Evolutionary conservation across 2,797 vertebrate genomes (phyloP), one percentile per base, ranked within the genome.

Genomic region (Pachyuromys duprasi): DNA sequence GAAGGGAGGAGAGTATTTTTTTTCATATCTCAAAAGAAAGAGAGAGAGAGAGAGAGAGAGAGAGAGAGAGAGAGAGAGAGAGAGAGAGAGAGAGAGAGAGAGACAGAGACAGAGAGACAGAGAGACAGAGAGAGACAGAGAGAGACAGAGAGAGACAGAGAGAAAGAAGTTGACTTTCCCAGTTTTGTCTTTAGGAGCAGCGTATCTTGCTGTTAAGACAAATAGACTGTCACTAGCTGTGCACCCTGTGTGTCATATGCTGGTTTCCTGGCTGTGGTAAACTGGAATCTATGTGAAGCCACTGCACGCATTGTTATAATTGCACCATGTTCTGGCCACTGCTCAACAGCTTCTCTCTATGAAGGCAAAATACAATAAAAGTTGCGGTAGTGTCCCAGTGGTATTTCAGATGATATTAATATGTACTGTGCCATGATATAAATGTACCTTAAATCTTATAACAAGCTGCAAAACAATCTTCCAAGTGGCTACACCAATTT

Each of bases 381-480:
- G 11, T 42, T 79, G 22, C 36, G 89, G 5, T 15, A 62, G 62
- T 7, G 3, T 82, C 80, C 53, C 15, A 60, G 55, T 79, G 42
- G 31, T 62, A 67, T 86, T 86, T 91, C 18, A 81, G 42, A 86
- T 86, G 31, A 72, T 42, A 76, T 78, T 89, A 86, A 62, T 62
- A 65, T 65, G 45, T 62, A 2, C 65, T 17, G 39, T 86, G 17
- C 36, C 26, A 11, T 49, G 60, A 36, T 55, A 62, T 75, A 82
- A 82, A 65, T 76, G 36, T 60, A 69, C 79, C 18, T 78, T 93
- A 72, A 88, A 83, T 18, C 82, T 93, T 79, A 65, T 55, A 86
- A 69, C 36, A 49, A 93, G 20, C 36, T 69, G 4, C 55, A 49
- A 86, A 84, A 78, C 6, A 24, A 4, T 86, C 72, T 89, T 49